A percentile compares a stretch with the other conserved stretches of the same genome.
These are phyloP conservation scores for Phrynocephalus forsythii DNA, from an alignment of 2,797 vertebrate species.

Conservation along the genomic window DNA sequence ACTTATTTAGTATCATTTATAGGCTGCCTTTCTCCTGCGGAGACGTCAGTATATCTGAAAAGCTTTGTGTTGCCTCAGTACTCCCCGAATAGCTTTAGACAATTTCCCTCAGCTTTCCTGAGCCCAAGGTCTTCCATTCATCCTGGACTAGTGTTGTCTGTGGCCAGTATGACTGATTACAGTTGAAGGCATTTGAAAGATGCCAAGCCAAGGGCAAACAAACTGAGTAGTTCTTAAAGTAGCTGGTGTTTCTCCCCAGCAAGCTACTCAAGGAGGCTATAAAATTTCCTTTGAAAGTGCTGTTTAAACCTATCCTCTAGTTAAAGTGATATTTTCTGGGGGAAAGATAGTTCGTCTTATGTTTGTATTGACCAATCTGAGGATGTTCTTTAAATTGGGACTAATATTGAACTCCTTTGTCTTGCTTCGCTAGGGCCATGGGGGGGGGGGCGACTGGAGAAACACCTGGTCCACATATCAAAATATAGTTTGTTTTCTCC, in stretches of 20 bases:
- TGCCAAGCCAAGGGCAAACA: neutral
- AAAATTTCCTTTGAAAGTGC: neutral
- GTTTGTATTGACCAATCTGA: neutral
- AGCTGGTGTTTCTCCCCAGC: neutral
- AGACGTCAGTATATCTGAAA: neutral
- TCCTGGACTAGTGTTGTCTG: neutral
- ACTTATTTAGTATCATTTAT: too few relatives aligned
- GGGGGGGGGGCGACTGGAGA: neutral
- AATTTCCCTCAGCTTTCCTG: neutral
- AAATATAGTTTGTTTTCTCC: too few relatives aligned
- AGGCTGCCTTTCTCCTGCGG: too few relatives aligned
- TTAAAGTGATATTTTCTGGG: neutral
- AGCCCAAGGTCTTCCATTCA: neutral
- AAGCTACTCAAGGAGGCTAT: neutral
- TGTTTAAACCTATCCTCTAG: neutral
- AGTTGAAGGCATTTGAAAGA: neutral
- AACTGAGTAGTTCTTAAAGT: neutral
- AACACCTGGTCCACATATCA: neutral
- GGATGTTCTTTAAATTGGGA: neutral
- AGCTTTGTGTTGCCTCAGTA: too few relatives aligned
- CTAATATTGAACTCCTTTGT: neutral
- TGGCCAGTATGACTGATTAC: neutral
- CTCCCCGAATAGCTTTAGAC: neutral
- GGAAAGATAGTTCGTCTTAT: neutral
- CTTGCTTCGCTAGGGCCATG: neutral